A percentile compares a stretch with the other conserved stretches of the same genome.
Evolutionary conservation across 2,797 vertebrate species (phyloP).

Genomic region (Australoheros facetus): DNA sequence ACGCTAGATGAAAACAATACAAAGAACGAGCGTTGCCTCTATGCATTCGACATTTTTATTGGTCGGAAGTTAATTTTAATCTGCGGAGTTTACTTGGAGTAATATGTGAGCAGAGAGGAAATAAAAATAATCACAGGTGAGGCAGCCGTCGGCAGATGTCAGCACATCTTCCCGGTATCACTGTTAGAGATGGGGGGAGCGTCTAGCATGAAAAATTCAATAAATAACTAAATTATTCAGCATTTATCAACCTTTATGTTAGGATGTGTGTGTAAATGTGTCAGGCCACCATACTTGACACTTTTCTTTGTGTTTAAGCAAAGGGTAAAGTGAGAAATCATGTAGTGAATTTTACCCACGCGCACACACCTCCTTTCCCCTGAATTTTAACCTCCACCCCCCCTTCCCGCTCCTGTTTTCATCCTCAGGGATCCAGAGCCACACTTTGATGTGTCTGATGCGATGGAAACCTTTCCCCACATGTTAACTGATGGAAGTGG

Average conservation of each 20-base stretch:
- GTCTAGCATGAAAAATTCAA: not conserved
- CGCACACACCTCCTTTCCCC: constrained; percentile 5
- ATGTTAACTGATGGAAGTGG: constrained; percentile 37
- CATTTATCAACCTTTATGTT: not conserved
- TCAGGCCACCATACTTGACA: not conserved
- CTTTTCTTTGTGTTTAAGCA: not conserved
- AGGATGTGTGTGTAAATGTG: not conserved
- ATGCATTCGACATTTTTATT: not conserved
- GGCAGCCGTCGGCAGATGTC: constrained; percentile 50
- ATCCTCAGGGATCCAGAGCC: constrained; percentile 64
- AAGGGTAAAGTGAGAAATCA: constrained; percentile 1
- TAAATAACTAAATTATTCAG: not conserved
- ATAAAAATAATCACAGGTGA: not conserved
- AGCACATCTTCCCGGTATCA: constrained; percentile 30
- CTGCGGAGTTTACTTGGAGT: not conserved
- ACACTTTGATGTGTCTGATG: constrained; percentile 72
- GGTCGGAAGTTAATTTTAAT: not conserved
- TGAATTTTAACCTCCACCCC: constrained; percentile 46
- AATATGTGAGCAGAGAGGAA: not conserved
- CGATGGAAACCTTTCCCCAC: constrained; percentile 58
- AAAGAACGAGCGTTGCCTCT: not conserved
- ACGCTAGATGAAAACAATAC: not conserved
- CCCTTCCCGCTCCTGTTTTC: constrained; percentile 51
- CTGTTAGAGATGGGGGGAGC: not conserved
- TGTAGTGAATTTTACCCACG: not conserved